A percentile compares a stretch with the other conserved stretches of the same genome.
These are phyloP conservation scores for Heliconius ismenius DNA, from an alignment of 2,888 invertebrate genomes.

Conservation along the genomic window DNA sequence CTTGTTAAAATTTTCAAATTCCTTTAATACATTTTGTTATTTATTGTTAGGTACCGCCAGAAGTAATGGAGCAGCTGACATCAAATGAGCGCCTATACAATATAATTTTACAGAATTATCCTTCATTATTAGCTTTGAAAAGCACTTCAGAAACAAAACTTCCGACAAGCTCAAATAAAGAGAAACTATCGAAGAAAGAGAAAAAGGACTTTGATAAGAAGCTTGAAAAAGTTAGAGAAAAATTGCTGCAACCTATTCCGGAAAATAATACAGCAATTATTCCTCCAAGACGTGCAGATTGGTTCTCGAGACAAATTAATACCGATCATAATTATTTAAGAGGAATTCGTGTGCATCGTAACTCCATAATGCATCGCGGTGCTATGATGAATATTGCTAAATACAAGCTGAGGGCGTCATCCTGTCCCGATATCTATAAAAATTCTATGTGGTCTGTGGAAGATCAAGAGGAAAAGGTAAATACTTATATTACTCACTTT, in stretches of 20 bases:
- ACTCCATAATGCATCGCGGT: slow-evolving; percentile 92
- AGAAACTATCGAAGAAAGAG: slow-evolving; percentile 48
- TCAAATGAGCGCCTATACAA: slow-evolving; percentile 85
- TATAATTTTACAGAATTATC: slow-evolving; percentile 87
- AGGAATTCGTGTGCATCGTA: slow-evolving; percentile 87
- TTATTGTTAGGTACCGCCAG: slow-evolving; percentile 83
- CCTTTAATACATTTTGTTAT: slow-evolving; percentile 6
- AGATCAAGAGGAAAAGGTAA: slow-evolving; percentile 84
- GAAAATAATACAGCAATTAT: slow-evolving; percentile 69
- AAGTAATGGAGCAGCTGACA: slow-evolving; percentile 85
- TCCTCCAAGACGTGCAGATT: slow-evolving; percentile 63
- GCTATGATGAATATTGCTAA: slow-evolving; percentile 93
- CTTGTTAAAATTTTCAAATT: not conserved
- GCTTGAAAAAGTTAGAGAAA: slow-evolving; percentile 66
- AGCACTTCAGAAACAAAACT: slow-evolving; percentile 85
- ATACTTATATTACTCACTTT: not conserved
- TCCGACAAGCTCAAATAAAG: slow-evolving; percentile 60
- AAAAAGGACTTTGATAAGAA: slow-evolving; percentile 72
- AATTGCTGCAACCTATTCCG: slow-evolving; percentile 72
- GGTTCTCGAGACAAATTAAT: slow-evolving; percentile 78
- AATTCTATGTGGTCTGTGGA: slow-evolving; percentile 93
- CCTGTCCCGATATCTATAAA: slow-evolving; percentile 94
- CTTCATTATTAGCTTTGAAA: slow-evolving; percentile 84
- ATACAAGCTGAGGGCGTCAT: slow-evolving; percentile 92
- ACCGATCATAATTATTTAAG: slow-evolving; percentile 86